phyloP scores from a whole-genome alignment of 2,113 vertebrate species.

The Thamnophis sirtalis region DNA sequence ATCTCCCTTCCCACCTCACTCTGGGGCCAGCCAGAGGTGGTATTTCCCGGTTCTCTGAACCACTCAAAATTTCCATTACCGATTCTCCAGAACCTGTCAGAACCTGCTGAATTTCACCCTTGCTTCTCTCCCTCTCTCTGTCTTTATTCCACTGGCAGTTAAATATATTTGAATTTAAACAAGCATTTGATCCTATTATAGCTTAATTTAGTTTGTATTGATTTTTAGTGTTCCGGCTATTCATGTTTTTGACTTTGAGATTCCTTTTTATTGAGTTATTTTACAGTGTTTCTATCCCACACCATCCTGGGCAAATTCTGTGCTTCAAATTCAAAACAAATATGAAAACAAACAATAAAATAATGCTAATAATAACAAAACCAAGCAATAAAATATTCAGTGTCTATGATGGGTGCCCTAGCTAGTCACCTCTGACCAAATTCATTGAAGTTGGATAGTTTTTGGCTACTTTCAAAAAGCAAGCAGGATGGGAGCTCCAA shows the following conservation, averaged over 20 bases:
- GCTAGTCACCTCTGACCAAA: not conserved
- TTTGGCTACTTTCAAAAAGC: not conserved
- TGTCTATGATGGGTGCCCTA: not conserved
- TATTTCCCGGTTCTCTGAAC: no score
- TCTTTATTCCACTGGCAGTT: not conserved
- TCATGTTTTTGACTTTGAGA: not conserved
- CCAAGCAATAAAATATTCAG: not conserved
- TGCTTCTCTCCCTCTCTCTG: not conserved
- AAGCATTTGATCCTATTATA: not conserved
- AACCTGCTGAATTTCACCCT: no score
- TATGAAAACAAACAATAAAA: not conserved
- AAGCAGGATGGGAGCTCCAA: not conserved
- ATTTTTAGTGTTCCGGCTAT: not conserved
- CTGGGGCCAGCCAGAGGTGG: no score
- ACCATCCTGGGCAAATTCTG: not conserved
- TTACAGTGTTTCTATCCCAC: not conserved
- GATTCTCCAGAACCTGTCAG: no score
- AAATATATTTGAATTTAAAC: not conserved
- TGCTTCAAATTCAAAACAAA: not conserved
- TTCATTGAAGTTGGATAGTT: not conserved
- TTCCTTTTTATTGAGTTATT: not conserved
- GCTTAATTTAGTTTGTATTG: not conserved
- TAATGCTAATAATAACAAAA: not conserved
- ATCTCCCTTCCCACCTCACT: no score
- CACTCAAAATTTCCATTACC: no score